Conservation (phyloP, 2,113 vertebrate species). For the Nerophis lumbriciformis region DNA sequence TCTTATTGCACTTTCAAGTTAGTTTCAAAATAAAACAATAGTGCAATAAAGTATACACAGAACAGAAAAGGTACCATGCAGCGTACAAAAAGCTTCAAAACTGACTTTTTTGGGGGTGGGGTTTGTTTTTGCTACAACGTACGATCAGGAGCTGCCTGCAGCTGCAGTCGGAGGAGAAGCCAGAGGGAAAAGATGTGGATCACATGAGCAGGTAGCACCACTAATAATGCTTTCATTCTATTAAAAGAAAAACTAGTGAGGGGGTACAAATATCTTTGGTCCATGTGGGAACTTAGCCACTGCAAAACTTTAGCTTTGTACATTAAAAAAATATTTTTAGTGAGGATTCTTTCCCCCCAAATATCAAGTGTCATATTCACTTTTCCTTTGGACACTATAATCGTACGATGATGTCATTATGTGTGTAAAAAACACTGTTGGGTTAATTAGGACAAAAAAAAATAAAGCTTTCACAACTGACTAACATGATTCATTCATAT, state of each 20-base stretch:
- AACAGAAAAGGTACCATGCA: slow-evolving; percentile 67
- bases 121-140: slow-evolving; percentile 32
- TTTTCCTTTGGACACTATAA: too few relatives aligned
- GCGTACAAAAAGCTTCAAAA: slow-evolving; percentile 63
- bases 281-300: slow-evolving; percentile 51
- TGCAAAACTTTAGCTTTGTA: slow-evolving; percentile 48
- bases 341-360: neutral
- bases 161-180: slow-evolving; percentile 67
- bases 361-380: too few relatives aligned
- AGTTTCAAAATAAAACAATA: slow-evolving; percentile 72
- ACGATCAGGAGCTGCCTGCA: slow-evolving; percentile 76
- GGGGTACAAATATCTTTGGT: slow-evolving; percentile 60
- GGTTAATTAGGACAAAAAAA: too few relatives aligned
- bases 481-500: too few relatives aligned
- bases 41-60: slow-evolving; percentile 69
- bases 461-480: too few relatives aligned
- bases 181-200: neutral
- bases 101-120: slow-evolving; percentile 5
- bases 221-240: slow-evolving; percentile 15
- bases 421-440: too few relatives aligned
- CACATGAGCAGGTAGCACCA: neutral
- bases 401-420: too few relatives aligned
- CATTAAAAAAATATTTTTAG: neutral
- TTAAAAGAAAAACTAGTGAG: slow-evolving; percentile 11
- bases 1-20: slow-evolving; percentile 78